Conservation (phyloP, 2,797 vertebrate genomes). For the Notolabrus celidotus region DNA sequence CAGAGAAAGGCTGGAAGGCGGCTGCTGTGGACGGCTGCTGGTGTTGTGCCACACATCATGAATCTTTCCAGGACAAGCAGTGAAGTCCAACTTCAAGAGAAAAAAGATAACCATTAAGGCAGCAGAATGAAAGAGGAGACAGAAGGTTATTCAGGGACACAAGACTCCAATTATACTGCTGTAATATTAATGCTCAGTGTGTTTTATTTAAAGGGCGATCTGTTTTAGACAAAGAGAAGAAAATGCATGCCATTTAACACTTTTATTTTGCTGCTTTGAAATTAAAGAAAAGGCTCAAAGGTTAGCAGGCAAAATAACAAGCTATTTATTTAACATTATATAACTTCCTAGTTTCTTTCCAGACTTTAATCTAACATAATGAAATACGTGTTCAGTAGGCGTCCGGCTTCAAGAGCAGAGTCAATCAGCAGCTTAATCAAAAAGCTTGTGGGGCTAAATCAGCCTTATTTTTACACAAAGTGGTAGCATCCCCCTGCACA, state of each 20-base stretch:
- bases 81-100: conserved; percentile 57
- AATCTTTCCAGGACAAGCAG: conserved; percentile 64
- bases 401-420: conserved; percentile 18
- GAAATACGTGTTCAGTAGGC: conserved; percentile 20
- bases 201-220: background rate
- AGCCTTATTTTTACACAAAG: conserved; percentile 28
- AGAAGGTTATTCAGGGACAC: conserved; percentile 38
- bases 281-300: conserved; percentile 23
- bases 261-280: background rate
- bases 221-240: background rate
- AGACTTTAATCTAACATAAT: conserved; percentile 27
- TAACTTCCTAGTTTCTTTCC: conserved; percentile 22
- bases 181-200: conserved; percentile 10
- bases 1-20: conserved; percentile 32
- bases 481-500: conserved; percentile 12
- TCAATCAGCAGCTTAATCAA: conserved; percentile 39
- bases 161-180: conserved; percentile 22
- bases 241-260: background rate
- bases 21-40: conserved; percentile 52
- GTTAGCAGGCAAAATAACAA: conserved; percentile 21
- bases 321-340: conserved; percentile 25
- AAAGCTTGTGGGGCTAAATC: conserved; percentile 26
- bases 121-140: conserved; percentile 27
- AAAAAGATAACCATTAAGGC: conserved; percentile 43
- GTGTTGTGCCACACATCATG: conserved; percentile 56